A percentile compares a stretch with the other conserved stretches of the same genome.
phyloP scores from a whole-genome alignment of 2,113 vertebrate species.

The Zosterops hypoxanthus region DNA sequence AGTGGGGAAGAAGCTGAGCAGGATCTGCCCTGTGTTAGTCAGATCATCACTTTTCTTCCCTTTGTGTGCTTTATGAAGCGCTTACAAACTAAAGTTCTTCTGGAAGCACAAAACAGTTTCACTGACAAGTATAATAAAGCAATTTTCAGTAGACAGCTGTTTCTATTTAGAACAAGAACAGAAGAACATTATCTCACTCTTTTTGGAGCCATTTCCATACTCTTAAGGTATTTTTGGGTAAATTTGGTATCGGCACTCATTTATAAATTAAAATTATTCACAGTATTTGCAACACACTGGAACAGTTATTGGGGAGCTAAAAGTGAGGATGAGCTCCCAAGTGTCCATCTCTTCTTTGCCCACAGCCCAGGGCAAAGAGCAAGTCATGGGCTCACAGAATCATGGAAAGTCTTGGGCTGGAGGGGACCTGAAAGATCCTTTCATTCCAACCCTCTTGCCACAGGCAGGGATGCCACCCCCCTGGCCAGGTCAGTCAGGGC shows the following conservation, averaged over 20 bases:
- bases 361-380: background rate
- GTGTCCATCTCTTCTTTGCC: background rate
- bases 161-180: background rate
- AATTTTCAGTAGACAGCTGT: background rate
- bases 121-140: background rate
- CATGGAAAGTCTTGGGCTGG: background rate
- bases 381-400: background rate
- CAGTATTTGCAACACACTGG: background rate
- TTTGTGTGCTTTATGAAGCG: background rate
- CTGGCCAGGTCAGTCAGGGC: background rate
- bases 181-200: background rate
- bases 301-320: background rate
- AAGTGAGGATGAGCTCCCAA: background rate
- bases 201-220: background rate
- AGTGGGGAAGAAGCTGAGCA: background rate
- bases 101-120: background rate
- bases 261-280: background rate
- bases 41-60: background rate
- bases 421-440: background rate
- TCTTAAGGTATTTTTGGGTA: background rate
- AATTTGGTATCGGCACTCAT: background rate
- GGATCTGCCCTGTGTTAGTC: background rate
- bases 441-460: background rate
- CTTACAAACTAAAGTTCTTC: background rate
- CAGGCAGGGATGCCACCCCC: background rate